Evolutionary conservation across 2,797 vertebrate genomes (phyloP).

Genomic region (Picus viridis): DNA sequence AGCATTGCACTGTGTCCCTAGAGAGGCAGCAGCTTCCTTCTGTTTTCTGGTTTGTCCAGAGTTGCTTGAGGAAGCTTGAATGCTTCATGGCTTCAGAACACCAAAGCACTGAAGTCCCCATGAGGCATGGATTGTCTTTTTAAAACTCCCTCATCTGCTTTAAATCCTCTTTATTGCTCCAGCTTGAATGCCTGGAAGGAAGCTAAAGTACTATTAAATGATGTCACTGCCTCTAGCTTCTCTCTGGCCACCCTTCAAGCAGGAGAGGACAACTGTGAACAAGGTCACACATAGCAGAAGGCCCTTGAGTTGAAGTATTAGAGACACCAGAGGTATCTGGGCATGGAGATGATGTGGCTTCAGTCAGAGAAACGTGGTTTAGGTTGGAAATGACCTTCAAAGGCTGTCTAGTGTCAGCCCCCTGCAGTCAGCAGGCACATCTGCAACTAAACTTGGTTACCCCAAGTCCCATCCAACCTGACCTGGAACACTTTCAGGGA

Average conservation of each 20-base stretch:
- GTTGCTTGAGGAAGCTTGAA: background rate
- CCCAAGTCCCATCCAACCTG: background rate
- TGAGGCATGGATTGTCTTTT: background rate
- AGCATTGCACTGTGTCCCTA: background rate
- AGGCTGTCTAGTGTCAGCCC: background rate
- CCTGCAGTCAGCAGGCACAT: background rate
- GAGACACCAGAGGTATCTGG: background rate
- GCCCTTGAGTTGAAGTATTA: background rate
- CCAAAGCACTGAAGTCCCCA: background rate
- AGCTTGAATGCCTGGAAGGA: background rate
- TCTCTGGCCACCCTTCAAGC: background rate
- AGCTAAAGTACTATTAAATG: background rate
- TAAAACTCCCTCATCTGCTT: background rate
- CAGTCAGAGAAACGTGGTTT: background rate
- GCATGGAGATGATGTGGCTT: background rate
- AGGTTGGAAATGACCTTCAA: background rate
- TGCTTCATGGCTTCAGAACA: background rate
- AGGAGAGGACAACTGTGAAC: background rate
- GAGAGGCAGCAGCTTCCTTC: background rate
- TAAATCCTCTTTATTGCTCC: background rate
- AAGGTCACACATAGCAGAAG: background rate
- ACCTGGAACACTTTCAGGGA: background rate
- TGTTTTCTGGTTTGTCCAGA: background rate
- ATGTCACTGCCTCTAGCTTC: background rate
- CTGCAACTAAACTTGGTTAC: background rate